Percentiles rank a stretch among this genome's conserved stretches.
Evolutionary conservation across 2,888 invertebrate species (phyloP).

Genomic region (Acanthosepion esculentum): DNA sequence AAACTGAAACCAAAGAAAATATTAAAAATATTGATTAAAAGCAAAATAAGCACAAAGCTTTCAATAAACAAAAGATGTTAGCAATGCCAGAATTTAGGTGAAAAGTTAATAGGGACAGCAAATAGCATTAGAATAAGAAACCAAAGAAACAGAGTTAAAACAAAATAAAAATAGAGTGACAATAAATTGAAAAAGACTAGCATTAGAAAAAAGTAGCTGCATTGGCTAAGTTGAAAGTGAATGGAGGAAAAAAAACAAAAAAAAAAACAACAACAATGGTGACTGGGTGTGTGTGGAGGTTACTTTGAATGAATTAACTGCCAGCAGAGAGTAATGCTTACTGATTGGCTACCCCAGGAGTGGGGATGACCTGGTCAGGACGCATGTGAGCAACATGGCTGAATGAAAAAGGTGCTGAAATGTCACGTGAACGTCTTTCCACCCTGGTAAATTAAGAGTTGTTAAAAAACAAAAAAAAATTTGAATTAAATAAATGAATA

Average conservation of each 20-base stretch:
- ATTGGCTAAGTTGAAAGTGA: background rate
- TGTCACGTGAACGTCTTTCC: conserved; percentile 77
- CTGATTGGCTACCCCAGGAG: conserved; percentile 77
- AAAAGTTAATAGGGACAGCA: background rate
- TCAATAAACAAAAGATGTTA: background rate
- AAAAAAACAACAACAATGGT: background rate
- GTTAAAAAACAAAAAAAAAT: background rate
- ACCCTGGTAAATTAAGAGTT: conserved; percentile 55
- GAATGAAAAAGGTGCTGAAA: conserved; percentile 97
- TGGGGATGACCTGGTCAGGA: conserved; percentile 83
- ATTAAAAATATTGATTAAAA: background rate
- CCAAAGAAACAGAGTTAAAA: background rate
- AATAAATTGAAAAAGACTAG: background rate
- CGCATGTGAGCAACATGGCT: conserved; percentile 99
- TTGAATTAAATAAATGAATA: background rate
- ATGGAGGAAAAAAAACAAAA: background rate
- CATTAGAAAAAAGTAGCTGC: conserved; percentile 8
- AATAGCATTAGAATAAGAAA: background rate
- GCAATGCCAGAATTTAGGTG: background rate
- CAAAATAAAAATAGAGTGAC: background rate
- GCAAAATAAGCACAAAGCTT: conserved; percentile 8
- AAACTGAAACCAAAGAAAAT: background rate
- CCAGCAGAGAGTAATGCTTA: conserved; percentile 47
- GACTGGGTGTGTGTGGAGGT: background rate
- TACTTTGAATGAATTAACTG: background rate